These are phyloP conservation scores for Bedellia somnulentella DNA, from an alignment of 2,888 invertebrate species.

Conservation along the genomic window DNA sequence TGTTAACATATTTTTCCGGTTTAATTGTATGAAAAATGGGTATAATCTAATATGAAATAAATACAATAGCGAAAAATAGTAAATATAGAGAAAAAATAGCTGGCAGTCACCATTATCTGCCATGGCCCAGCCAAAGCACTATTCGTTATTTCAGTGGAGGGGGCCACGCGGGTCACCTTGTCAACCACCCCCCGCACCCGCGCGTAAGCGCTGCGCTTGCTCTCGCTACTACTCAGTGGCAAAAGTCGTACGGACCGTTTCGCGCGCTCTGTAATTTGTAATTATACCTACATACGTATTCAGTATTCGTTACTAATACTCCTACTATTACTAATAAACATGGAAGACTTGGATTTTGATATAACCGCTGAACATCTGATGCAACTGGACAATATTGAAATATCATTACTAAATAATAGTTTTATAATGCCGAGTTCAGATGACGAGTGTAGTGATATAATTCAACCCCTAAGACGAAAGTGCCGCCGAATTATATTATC, in stretches of 20 bases:
- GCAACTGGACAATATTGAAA: neutral
- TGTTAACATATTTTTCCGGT: neutral
- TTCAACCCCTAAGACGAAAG: neutral
- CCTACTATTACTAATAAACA: neutral
- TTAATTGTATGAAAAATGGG: neutral
- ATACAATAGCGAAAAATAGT: neutral
- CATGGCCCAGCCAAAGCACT: neutral
- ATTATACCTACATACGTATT: neutral
- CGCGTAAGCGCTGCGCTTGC: neutral
- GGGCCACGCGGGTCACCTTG: slow-evolving; percentile 1
- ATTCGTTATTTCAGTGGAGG: neutral
- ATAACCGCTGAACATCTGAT: neutral
- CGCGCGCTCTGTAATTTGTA: neutral
- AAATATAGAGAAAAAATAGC: neutral
- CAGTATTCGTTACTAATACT: too few relatives aligned
- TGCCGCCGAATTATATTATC: neutral
- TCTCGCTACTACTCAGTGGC: neutral
- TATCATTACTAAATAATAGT: neutral
- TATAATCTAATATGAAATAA: neutral
- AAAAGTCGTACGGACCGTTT: neutral
- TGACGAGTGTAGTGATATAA: neutral
- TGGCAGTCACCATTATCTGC: neutral
- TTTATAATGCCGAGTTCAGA: neutral
- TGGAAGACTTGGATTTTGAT: neutral
- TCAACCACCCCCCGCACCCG: neutral